phyloP scores from a whole-genome alignment of 2,888 invertebrate genomes.

The Lingula anatina region DNA sequence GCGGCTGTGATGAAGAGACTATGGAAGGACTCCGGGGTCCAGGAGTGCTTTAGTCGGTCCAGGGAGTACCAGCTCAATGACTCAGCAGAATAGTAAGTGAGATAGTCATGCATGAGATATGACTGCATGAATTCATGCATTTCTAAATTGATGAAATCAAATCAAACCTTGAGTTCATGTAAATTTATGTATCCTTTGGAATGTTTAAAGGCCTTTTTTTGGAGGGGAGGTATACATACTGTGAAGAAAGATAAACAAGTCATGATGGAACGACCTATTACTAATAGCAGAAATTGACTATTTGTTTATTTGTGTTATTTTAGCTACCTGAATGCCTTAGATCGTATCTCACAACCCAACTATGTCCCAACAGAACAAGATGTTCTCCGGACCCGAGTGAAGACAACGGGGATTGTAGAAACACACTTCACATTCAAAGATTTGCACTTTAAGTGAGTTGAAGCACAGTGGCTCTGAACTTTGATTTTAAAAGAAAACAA shows the following conservation, averaged over 20 bases:
- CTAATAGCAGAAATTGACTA: too few species aligned
- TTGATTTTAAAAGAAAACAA: too few species aligned
- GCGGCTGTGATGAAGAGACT: conserved; percentile 79
- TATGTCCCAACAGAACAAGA: conserved; percentile 88
- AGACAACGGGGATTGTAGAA: conserved; percentile 88
- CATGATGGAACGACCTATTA: too few species aligned
- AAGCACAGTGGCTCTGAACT: too few species aligned
- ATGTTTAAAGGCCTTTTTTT: too few species aligned
- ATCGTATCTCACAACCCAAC: conserved; percentile 74
- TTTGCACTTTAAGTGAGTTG: conserved; percentile 77
- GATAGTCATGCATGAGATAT: neutral
- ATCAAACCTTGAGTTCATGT: neutral
- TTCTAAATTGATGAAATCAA: too few species aligned
- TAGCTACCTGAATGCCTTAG: conserved; percentile 76
- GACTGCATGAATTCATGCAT: too few species aligned
- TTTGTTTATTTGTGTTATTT: conserved; percentile 32
- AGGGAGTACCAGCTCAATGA: conserved; percentile 69
- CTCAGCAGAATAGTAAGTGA: conserved; percentile 72
- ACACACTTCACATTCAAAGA: conserved; percentile 86
- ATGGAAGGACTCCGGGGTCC: conserved; percentile 81
- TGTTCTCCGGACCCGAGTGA: conserved; percentile 79
- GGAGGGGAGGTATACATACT: too few species aligned
- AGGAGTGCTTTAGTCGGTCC: conserved; percentile 65
- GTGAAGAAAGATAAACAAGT: too few species aligned
- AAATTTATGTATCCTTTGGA: neutral